Percentiles rank a stretch among this genome's conserved stretches.
Conservation (phyloP, 1,140 invertebrate genomes). For the Bombus difficillimus region DNA sequence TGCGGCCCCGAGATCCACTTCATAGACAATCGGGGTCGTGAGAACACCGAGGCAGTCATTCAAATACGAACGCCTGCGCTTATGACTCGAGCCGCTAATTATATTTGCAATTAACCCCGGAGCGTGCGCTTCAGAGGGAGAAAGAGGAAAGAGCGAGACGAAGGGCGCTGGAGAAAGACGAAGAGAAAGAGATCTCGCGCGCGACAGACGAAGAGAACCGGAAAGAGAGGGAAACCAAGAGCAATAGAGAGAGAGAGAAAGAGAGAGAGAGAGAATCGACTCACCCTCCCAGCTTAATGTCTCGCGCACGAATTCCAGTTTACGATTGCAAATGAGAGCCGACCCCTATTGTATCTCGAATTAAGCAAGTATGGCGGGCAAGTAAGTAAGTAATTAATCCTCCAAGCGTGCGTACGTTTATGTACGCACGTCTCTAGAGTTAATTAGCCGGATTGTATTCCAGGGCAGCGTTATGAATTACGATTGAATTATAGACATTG, state of each 20-base stretch:
- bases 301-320: slow-evolving; percentile 64
- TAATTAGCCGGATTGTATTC: slow-evolving; percentile 60
- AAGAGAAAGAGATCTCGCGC: not conserved
- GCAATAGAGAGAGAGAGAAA: not conserved
- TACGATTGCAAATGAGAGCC: slow-evolving; percentile 63
- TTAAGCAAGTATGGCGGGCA: slow-evolving; percentile 61
- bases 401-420: slow-evolving; percentile 56
- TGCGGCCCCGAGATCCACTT: slow-evolving; percentile 71
- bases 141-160: slow-evolving; percentile 5
- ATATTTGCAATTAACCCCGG: slow-evolving; percentile 75
- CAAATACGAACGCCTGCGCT: slow-evolving; percentile 72
- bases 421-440: slow-evolving; percentile 57
- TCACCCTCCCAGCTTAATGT: slow-evolving; percentile 52
- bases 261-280: slow-evolving; percentile 15
- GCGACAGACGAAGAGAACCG: slow-evolving; percentile 15
- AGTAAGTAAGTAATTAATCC: slow-evolving; percentile 63
- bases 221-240: slow-evolving; percentile 6
- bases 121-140: slow-evolving; percentile 41
- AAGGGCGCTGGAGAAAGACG: not conserved
- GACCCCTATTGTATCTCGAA: slow-evolving; percentile 59
- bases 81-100: slow-evolving; percentile 75
- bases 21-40: slow-evolving; percentile 76
- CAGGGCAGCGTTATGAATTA: slow-evolving; percentile 45
- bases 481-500: slow-evolving; percentile 61
- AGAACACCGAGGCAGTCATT: slow-evolving; percentile 74